Evolutionary conservation across 2,797 vertebrate genomes (phyloP), one percentile per base, ranked within the genome.

Genomic region (Acanthurus tractus): DNA sequence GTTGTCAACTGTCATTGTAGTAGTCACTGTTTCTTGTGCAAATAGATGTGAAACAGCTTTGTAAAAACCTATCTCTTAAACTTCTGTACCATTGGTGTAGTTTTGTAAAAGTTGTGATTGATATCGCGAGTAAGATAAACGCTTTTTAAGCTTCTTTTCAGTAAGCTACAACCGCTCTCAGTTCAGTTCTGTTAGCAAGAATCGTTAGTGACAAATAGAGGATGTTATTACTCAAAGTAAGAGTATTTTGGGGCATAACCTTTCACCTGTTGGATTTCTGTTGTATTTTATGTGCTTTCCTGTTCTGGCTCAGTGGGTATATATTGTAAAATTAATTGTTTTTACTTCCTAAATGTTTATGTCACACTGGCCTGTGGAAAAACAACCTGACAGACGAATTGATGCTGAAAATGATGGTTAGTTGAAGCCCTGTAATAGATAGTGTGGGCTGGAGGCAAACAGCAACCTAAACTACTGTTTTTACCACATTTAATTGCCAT

Each of bases 1-100:
- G 84, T 89, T 74, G 68, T 79, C 72, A 86, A 3, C 74, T 62
- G 74, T 88, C 82, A 76, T 34, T 69, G 17, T 74, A 67, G 63
- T 45, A 57, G 6, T 22, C 5, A 0, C 4, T 29, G 6, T 65
- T 67, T 63, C 6, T 3, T 20, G 12, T 8, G 2, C 11, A 13
- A 15, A 56, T 17, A 1, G 23, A 11, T 1, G 6, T 1, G 17
- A 0, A 3, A 3, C 15, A 29, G 15, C 3, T 20, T 3, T 0
- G 23, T 14, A 0, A 4, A 42, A 0, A 1, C 0, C 6, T 11
- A 52, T 18, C 22, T 2, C 12, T 15, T 42, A 2, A n/a, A 46
- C 7, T 0, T 55, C 0, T 58, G 0, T 46, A n/a, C 22, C 54
- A 8, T 2, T 11, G 2, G 13, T 50, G 34, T 45, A 14, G 5